phyloP scores from a whole-genome alignment of 2,888 invertebrate species.

The Harpalus rubripes region DNA sequence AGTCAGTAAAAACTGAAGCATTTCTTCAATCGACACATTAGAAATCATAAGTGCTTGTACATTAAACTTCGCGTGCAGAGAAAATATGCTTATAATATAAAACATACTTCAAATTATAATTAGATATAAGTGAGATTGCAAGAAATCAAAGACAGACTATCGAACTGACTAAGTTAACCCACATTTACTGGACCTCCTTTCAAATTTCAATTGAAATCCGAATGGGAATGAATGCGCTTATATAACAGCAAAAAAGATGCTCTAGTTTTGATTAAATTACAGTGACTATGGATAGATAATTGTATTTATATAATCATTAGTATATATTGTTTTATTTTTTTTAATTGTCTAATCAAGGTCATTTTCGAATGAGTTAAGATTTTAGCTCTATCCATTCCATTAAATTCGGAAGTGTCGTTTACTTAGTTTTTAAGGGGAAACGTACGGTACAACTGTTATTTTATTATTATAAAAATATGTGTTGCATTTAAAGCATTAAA shows the following conservation, averaged over 20 bases:
- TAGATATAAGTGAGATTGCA: not conserved
- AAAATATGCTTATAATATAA: not conserved
- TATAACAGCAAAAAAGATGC: slow-evolving; percentile 2
- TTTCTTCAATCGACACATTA: not conserved
- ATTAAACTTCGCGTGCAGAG: not conserved
- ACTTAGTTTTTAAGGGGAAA: too few relatives aligned
- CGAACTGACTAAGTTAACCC: not conserved
- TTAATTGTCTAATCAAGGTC: too few relatives aligned
- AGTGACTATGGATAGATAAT: not conserved
- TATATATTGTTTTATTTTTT: too few relatives aligned
- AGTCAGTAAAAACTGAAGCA: not conserved
- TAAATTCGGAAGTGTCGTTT: too few relatives aligned
- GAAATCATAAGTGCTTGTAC: not conserved
- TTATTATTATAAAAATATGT: too few relatives aligned
- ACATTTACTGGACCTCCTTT: not conserved
- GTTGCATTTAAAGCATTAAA: too few relatives aligned
- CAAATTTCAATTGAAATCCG: not conserved
- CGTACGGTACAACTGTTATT: too few relatives aligned
- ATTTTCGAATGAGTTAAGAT: too few relatives aligned
- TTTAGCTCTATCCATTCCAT: too few relatives aligned
- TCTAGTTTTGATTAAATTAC: not conserved
- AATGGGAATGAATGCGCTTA: not conserved
- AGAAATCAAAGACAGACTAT: not conserved
- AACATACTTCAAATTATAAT: not conserved
- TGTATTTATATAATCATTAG: not conserved